These are phyloP conservation scores for Cyprinodon brontotheroides DNA, from an alignment of 2,113 vertebrate species.

Conservation along the genomic window DNA sequence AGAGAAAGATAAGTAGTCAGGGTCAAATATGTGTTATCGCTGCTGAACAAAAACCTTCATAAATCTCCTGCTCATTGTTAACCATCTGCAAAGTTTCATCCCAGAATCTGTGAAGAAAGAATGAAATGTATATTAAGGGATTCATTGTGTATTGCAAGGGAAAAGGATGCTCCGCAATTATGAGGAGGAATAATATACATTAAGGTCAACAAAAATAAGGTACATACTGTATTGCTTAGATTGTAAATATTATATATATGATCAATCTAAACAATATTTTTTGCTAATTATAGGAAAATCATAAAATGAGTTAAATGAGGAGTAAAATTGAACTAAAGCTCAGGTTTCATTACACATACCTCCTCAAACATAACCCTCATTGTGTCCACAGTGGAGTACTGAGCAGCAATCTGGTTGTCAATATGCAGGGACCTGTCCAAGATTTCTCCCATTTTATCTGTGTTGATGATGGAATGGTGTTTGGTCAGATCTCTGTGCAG, in stretches of 20 bases:
- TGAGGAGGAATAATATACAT: background rate
- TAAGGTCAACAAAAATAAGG: background rate
- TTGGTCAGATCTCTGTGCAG: slow-evolving; percentile 93
- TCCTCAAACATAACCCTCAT: slow-evolving; percentile 88
- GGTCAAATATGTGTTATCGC: background rate
- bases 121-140: background rate
- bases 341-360: slow-evolving; percentile 69
- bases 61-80: slow-evolving; percentile 92
- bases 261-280: too few species aligned
- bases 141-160: background rate
- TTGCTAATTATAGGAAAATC: too few species aligned
- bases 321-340: slow-evolving; percentile 9
- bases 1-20: background rate
- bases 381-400: slow-evolving; percentile 84
- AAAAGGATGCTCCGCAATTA: background rate
- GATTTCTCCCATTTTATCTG: slow-evolving; percentile 86
- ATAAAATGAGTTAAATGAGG: too few species aligned
- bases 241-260: background rate
- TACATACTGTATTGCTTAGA: background rate
- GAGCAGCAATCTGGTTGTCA: slow-evolving; percentile 84
- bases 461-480: slow-evolving; percentile 93
- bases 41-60: slow-evolving; percentile 85
- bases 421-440: slow-evolving; percentile 87
- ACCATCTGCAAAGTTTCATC: slow-evolving; percentile 91
- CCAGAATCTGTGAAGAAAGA: slow-evolving; percentile 84